These are phyloP conservation scores for Diadema setosum DNA, from an alignment of 35 echinoderm and acorn worm genomes.

Conservation along the genomic window DNA sequence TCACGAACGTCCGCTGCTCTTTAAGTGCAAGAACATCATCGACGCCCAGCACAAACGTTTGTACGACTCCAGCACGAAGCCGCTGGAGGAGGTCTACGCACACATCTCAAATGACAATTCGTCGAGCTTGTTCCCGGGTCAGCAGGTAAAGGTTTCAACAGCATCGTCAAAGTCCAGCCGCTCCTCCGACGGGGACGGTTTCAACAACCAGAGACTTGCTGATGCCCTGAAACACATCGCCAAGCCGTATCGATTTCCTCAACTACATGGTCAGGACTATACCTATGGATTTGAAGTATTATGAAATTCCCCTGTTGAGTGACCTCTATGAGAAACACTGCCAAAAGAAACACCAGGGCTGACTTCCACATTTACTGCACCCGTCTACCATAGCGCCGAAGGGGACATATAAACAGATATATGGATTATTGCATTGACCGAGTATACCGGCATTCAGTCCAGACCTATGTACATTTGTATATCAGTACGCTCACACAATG, in stretches of 20 bases:
- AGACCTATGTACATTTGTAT: too few relatives aligned
- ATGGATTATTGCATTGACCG: too few relatives aligned
- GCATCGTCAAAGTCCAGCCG: neutral
- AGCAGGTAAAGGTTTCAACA: neutral
- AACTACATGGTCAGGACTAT: slow-evolving; percentile 63
- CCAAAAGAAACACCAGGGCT: too few relatives aligned
- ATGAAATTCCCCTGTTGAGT: neutral
- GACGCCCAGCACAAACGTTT: slow-evolving; percentile 84
- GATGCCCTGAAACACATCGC: slow-evolving; percentile 60
- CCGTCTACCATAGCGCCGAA: too few relatives aligned
- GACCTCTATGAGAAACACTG: too few relatives aligned
- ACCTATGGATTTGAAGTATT: slow-evolving; percentile 85
- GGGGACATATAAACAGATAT: too few relatives aligned
- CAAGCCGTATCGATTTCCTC: slow-evolving; percentile 59
- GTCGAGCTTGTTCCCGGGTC: slow-evolving; percentile 69
- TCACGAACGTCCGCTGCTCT: slow-evolving; percentile 79
- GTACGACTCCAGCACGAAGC: slow-evolving; percentile 36
- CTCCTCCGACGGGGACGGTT: neutral
- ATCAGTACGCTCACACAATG: too few relatives aligned
- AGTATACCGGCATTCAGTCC: too few relatives aligned
- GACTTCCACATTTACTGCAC: too few relatives aligned
- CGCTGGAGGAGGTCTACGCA: slow-evolving; percentile 63
- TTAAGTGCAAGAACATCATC: slow-evolving; percentile 97
- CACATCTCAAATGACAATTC: slow-evolving; percentile 69
- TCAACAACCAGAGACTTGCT: slow-evolving; percentile 39